Evolutionary conservation across 2,797 vertebrate genomes (phyloP), one percentile per base, ranked within the genome.

Genomic region (Sebastes diaconus): DNA sequence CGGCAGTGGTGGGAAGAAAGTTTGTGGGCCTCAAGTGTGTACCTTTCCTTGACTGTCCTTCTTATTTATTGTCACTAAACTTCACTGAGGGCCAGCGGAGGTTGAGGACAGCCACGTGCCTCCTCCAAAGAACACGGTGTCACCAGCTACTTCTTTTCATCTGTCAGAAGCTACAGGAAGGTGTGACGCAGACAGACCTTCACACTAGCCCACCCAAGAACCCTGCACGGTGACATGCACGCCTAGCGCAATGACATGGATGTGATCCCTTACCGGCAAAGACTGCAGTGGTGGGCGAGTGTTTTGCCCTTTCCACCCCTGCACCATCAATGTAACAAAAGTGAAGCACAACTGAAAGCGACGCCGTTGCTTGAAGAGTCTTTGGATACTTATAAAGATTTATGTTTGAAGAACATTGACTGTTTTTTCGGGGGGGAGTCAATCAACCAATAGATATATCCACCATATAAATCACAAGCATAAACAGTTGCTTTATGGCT

Each of bases 401-500:
- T 52, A n/a, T 52, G 36, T 54, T 61, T 55, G 7, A 50, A 32
- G 25, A 66, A 30, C 5, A 29, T 24, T 20, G 5, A 18, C 30
- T 64, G 1, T 32, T 25, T 64, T 52, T 16, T 24, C 14, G 1
- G 18, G 27, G 20, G 13, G 12, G 8, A 3, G 13, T 32, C 29
- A 69, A 24, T 11, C 6, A 36, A 74, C 30, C 11, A 59, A 60
- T 13, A 72, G 5, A 18, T 27, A 27, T 14, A 14, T 11, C 2
- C 18, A 72, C 27, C 5, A 55, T 36, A 24, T 18, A 36, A 75
- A 67, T 54, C 8, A 14, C 8, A 67, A 58, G 12, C 8, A 72
- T 3, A 27, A 68, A 65, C 14, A 70, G 24, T 4, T 20, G 32
- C 8, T 13, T 68, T 20, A 34, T 61, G 7, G 3, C 97, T 96